Percentiles rank a stretch among this genome's conserved stretches.
phyloP scores from a whole-genome alignment of 2,888 invertebrate genomes.

The Liodrosophila aerea region DNA sequence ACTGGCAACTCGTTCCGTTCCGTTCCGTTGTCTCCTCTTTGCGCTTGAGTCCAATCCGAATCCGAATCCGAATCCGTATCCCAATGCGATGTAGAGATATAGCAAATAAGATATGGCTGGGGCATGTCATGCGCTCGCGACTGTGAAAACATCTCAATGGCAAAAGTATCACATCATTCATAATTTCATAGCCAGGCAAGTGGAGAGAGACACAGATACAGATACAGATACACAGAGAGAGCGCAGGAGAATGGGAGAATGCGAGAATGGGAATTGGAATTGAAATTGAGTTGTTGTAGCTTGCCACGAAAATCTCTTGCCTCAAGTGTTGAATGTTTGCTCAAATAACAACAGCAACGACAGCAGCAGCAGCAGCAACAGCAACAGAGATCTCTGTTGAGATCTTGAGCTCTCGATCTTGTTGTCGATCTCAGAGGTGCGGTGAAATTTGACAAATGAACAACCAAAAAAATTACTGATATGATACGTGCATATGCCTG shows the following conservation, averaged over 20 bases:
- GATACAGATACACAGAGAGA: conserved; percentile 23
- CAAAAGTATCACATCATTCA: conserved; percentile 79
- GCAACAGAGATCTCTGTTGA: conserved; percentile 28
- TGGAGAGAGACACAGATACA: conserved; percentile 44
- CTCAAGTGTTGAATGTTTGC: conserved; percentile 78
- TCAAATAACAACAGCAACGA: conserved; percentile 72
- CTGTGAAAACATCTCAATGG: conserved; percentile 78
- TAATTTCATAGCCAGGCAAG: conserved; percentile 70
- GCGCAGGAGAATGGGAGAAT: conserved; percentile 7
- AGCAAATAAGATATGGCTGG: conserved; percentile 73
- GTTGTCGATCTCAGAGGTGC: conserved; percentile 64
- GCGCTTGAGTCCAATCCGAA: no score
- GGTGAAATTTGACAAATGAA: conserved; percentile 77
- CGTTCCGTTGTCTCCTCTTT: conserved; percentile 16
- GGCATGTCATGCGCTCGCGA: conserved; percentile 76
- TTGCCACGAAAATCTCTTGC: conserved; percentile 74
- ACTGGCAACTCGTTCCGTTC: conserved; percentile 42
- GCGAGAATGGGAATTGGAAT: conserved; percentile 17
- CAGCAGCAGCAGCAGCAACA: conserved; percentile 31
- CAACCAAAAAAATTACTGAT: conserved; percentile 40
- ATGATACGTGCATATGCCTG: conserved; percentile 18
- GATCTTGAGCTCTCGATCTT: conserved; percentile 55
- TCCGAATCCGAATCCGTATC: conserved; percentile 1
- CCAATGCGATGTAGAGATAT: conserved; percentile 71
- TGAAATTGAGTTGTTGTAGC: conserved; percentile 74